Percentiles rank a stretch among this genome's conserved stretches.
Conservation (phyloP, 2,113 vertebrate genomes). For the Dicaeum eximium region DNA sequence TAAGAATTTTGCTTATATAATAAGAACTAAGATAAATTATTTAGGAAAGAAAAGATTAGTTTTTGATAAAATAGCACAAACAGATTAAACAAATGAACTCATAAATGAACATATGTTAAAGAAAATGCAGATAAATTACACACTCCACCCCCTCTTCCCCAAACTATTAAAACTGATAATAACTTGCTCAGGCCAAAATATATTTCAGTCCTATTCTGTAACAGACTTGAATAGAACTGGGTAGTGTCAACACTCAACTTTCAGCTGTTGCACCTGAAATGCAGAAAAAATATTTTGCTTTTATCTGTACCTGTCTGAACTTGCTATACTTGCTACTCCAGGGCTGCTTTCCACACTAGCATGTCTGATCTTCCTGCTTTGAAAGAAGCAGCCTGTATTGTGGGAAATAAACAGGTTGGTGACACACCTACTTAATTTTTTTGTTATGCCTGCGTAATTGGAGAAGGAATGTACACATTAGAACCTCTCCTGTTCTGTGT, state of each 20-base stretch:
- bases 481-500: constrained; percentile 1
- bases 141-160: rapidly evolving
- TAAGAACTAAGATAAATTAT: background rate
- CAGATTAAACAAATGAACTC: background rate
- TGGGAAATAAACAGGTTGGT: background rate
- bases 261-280: background rate
- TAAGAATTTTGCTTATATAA: background rate
- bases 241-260: background rate
- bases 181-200: background rate
- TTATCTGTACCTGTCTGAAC: constrained; percentile 11
- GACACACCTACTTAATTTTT: background rate
- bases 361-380: background rate
- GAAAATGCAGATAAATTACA: background rate
- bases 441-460: background rate
- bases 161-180: background rate
- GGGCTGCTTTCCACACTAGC: background rate
- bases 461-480: background rate
- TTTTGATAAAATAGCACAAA: background rate
- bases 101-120: background rate
- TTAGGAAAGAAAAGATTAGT: background rate
- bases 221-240: background rate
- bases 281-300: background rate
- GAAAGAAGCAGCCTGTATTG: background rate
- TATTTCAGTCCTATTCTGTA: background rate
- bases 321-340: background rate